Percentiles rank a stretch among this genome's conserved stretches.
Conservation (phyloP, 1,140 invertebrate genomes). For the Panulirus ornatus region DNA sequence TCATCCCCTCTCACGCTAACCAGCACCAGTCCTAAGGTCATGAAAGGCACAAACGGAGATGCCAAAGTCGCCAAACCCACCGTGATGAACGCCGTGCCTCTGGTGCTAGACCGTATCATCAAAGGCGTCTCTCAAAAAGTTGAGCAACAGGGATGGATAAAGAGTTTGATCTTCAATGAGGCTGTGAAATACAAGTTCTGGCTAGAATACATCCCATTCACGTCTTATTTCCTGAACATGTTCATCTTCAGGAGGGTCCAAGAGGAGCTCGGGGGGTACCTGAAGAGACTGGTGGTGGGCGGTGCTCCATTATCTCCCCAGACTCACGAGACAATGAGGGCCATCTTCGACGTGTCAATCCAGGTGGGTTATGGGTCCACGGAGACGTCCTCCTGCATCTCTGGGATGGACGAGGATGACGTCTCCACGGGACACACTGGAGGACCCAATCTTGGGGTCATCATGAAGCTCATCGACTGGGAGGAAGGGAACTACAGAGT, state of each 20-base stretch:
- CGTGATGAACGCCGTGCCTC: constrained; percentile 82
- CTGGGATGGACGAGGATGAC: constrained; percentile 91
- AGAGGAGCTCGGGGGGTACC: constrained; percentile 89
- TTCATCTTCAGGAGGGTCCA: constrained; percentile 88
- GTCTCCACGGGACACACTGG: constrained; percentile 91
- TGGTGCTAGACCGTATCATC: constrained; percentile 75
- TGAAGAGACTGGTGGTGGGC: constrained; percentile 93
- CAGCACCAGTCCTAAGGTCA: constrained; percentile 80
- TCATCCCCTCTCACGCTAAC: constrained; percentile 82
- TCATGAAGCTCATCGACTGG: constrained; percentile 95
- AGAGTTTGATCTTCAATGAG: constrained; percentile 89
- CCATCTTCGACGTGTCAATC: constrained; percentile 92
- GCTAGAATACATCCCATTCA: constrained; percentile 90
- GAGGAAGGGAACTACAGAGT: constrained; percentile 95
- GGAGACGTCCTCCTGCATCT: constrained; percentile 95
- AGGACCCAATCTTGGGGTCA: constrained; percentile 90
- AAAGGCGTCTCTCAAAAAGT: constrained; percentile 86
- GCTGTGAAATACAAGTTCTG: constrained; percentile 93
- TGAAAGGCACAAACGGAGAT: constrained; percentile 81
- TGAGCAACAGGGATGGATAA: constrained; percentile 86
- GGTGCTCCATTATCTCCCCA: constrained; percentile 96
- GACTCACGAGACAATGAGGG: constrained; percentile 95
- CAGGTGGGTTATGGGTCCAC: constrained; percentile 98
- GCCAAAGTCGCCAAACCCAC: constrained; percentile 81
- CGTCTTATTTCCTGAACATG: constrained; percentile 87